A percentile compares a stretch with the other conserved stretches of the same genome.
Evolutionary conservation across 2,797 vertebrate species (phyloP).

Genomic region (Sandelia bainsii): DNA sequence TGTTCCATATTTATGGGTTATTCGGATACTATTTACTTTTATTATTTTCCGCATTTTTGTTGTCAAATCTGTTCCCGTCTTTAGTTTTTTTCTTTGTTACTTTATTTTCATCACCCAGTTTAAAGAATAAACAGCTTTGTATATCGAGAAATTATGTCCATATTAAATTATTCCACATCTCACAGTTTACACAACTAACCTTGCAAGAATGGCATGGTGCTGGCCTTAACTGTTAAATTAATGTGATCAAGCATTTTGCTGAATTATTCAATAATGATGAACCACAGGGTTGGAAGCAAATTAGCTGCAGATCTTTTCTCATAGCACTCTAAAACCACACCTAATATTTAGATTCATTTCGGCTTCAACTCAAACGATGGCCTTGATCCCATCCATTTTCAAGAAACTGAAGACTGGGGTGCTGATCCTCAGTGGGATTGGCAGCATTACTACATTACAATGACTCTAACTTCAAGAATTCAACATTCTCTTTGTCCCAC

Average conservation of each 20-base stretch:
- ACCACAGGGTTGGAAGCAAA: slow-evolving; percentile 10
- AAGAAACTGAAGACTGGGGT: background rate
- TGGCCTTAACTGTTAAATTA: background rate
- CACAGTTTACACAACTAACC: background rate
- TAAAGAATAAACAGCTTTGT: background rate
- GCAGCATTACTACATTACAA: background rate
- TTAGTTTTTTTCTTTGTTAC: background rate
- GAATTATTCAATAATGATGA: background rate
- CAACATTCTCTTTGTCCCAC: background rate
- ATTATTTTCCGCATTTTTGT: background rate
- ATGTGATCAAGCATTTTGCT: slow-evolving; percentile 1
- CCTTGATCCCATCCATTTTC: slow-evolving; percentile 35
- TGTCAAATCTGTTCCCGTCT: background rate
- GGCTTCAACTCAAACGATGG: slow-evolving; percentile 29
- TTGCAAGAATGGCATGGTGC: background rate
- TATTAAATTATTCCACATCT: background rate
- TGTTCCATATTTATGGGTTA: background rate
- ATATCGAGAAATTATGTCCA: background rate
- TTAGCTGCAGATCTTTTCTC: slow-evolving; percentile 23
- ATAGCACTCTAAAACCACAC: slow-evolving; percentile 12
- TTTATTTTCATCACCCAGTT: background rate
- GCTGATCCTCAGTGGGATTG: background rate
- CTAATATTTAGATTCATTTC: slow-evolving; percentile 40
- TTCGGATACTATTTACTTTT: background rate
- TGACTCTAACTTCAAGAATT: background rate